Percentiles rank a stretch among this genome's conserved stretches.
phyloP scores from a whole-genome alignment of 2,888 invertebrate genomes.

The Cactoblastis cactorum region DNA sequence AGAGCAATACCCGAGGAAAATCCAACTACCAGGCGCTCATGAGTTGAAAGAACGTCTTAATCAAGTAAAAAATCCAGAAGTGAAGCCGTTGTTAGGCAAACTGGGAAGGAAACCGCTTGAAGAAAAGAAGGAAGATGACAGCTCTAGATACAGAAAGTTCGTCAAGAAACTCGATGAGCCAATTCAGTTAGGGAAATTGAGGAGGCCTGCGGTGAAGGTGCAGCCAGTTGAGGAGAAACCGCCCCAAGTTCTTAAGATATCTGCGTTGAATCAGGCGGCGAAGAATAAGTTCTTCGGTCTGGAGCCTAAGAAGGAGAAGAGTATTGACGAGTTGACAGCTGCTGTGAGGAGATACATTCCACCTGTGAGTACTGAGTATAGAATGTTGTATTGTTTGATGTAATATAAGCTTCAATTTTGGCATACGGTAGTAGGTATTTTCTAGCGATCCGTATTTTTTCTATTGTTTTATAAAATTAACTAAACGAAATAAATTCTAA shows the following conservation, averaged over 20 bases:
- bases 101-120: conserved; percentile 57
- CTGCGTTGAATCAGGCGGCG: conserved; percentile 59
- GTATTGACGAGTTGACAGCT: conserved; percentile 61
- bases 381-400: background rate
- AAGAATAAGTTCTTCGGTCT: conserved; percentile 71
- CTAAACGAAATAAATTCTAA: too few relatives aligned
- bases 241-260: conserved; percentile 55
- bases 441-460: too few relatives aligned
- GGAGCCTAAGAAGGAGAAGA: conserved; percentile 59
- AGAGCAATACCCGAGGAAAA: conserved; percentile 44
- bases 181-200: conserved; percentile 59
- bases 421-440: too few relatives aligned
- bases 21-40: conserved; percentile 42
- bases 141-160: conserved; percentile 43
- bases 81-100: conserved; percentile 59
- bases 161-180: conserved; percentile 62
- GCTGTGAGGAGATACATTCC: conserved; percentile 71
- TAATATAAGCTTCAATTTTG: too few relatives aligned
- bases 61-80: conserved; percentile 57
- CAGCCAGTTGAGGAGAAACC: conserved; percentile 41
- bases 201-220: conserved; percentile 51
- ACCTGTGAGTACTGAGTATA: conserved; percentile 44
- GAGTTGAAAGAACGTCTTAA: conserved; percentile 47
- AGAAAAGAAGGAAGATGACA: conserved; percentile 60
- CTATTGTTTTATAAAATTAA: too few relatives aligned